Percentiles rank a stretch among this genome's conserved stretches.
Evolutionary conservation across 2,888 invertebrate species (phyloP).

Genomic region (Sphaerolaimus hirsutus): DNA sequence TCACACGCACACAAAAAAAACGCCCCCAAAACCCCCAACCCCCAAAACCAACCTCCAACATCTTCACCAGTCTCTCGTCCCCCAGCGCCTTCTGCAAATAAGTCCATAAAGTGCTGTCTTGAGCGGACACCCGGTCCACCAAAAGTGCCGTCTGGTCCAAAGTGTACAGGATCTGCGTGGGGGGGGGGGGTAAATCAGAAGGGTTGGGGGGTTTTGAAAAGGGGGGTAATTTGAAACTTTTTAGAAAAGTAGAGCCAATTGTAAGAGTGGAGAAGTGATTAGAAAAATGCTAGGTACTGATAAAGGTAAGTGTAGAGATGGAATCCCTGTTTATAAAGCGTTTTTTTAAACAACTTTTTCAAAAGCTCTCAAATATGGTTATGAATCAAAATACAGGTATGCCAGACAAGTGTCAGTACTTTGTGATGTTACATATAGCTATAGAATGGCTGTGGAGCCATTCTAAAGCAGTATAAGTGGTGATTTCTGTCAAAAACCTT

Average conservation of each 20-base stretch:
- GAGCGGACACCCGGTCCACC: slow-evolving; percentile 6
- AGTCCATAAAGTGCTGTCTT: background rate
- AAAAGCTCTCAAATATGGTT: too few species aligned
- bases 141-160: slow-evolving; percentile 14
- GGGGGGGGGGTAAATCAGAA: background rate
- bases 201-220: background rate
- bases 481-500: too few species aligned
- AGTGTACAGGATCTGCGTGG: slow-evolving; percentile 11
- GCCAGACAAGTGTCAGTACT: too few species aligned
- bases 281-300: too few species aligned
- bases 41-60: slow-evolving; percentile 8
- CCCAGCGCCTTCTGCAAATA: slow-evolving; percentile 5
- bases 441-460: too few species aligned
- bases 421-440: too few species aligned
- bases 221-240: background rate
- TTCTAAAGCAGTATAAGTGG: too few species aligned
- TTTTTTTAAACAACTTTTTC: background rate
- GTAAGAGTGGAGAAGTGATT: background rate
- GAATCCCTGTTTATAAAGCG: background rate
- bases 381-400: too few species aligned
- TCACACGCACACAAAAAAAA: too few species aligned
- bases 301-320: too few species aligned
- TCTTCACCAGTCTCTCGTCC: slow-evolving; percentile 6
- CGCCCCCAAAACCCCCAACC: too few species aligned
- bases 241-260: background rate